Percentiles rank a stretch among this genome's conserved stretches.
These are phyloP conservation scores for Amitus sp. DNA, from an alignment of 2,888 invertebrate species.

Conservation along the genomic window DNA sequence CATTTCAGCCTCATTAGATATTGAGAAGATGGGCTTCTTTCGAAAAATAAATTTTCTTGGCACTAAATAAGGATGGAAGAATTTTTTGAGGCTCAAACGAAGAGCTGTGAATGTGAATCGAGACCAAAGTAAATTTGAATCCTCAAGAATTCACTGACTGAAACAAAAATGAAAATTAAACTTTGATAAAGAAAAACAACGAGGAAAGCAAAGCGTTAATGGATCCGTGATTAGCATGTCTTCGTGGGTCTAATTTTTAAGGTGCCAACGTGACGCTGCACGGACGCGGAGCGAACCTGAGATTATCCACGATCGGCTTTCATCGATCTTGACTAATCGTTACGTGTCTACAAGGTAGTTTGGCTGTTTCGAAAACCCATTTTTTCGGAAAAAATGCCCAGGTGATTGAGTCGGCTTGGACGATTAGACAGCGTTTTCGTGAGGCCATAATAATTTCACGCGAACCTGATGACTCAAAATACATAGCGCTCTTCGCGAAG, in stretches of 20 bases:
- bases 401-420: too few relatives aligned
- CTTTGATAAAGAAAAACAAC: conserved; percentile 30
- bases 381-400: background rate
- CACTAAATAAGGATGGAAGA: too few relatives aligned
- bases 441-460: background rate
- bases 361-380: background rate
- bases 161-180: too few relatives aligned
- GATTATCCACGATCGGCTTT: background rate
- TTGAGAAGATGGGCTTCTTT: too few relatives aligned
- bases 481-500: background rate
- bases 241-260: conserved; percentile 38
- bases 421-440: background rate
- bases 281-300: background rate
- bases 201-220: conserved; percentile 20
- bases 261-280: conserved; percentile 13
- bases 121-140: background rate
- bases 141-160: too few relatives aligned
- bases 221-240: conserved; percentile 51
- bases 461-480: background rate
- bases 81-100: too few relatives aligned
- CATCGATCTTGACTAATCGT: background rate
- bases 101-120: too few relatives aligned
- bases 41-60: too few relatives aligned
- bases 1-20: too few relatives aligned
- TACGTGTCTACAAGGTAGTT: background rate